phyloP scores from a whole-genome alignment of 1,140 invertebrate genomes.

The Apocrypta bakeri region DNA sequence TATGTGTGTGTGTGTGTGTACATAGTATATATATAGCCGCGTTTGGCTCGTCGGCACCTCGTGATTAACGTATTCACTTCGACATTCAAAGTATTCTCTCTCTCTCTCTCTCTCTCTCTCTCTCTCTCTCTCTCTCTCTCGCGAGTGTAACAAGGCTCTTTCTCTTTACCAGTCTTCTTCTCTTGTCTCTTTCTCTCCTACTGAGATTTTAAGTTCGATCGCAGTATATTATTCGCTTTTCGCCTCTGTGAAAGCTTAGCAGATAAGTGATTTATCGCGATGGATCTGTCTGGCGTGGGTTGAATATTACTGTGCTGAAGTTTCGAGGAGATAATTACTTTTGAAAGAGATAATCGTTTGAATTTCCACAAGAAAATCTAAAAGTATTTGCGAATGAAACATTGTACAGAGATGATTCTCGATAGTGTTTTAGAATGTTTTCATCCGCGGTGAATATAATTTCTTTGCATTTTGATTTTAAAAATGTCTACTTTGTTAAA shows the following conservation, averaged over 20 bases:
- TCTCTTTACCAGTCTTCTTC: neutral
- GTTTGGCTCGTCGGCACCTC: constrained; percentile 46
- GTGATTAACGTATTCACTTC: constrained; percentile 58
- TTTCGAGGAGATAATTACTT: constrained; percentile 13
- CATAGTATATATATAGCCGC: too few species aligned
- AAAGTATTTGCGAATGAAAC: too few species aligned
- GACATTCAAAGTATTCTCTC: constrained; percentile 55
- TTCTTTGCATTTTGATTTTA: too few species aligned
- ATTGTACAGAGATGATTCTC: too few species aligned
- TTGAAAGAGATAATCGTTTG: constrained; percentile 12
- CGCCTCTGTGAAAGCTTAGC: constrained; percentile 12
- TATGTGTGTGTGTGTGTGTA: too few species aligned
- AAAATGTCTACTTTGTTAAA: too few species aligned
- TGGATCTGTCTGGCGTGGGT: constrained; percentile 4
- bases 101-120: neutral
- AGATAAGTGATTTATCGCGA: constrained; percentile 32
- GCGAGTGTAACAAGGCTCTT: neutral
- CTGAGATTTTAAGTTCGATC: constrained; percentile 11
- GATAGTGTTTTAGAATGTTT: too few species aligned
- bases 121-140: too few species aligned
- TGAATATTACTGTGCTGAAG: too few species aligned
- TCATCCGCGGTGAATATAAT: too few species aligned
- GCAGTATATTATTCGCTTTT: neutral
- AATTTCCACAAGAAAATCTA: too few species aligned
- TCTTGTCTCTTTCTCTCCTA: neutral